phyloP scores from a whole-genome alignment of 2,888 invertebrate genomes.

The Limnephilus lunatus region DNA sequence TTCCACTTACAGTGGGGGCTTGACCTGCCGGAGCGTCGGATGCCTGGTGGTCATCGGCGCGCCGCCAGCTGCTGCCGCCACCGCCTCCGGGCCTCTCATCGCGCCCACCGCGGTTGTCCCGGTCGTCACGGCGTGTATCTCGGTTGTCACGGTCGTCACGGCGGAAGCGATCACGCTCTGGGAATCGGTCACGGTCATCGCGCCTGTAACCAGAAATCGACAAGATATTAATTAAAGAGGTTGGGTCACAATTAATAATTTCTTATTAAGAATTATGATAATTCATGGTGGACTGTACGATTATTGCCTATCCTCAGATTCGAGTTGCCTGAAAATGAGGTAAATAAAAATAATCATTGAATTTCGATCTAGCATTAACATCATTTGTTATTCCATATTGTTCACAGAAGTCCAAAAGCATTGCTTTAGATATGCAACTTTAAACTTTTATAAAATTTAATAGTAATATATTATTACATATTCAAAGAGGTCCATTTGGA shows the following conservation, averaged over 20 bases:
- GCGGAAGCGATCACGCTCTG: slow-evolving; percentile 55
- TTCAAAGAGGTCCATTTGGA: too few relatives aligned
- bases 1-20: slow-evolving; percentile 41
- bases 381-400: neutral
- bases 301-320: slow-evolving; percentile 2
- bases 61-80: slow-evolving; percentile 72
- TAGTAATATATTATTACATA: too few relatives aligned
- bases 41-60: slow-evolving; percentile 71
- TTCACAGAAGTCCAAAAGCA: neutral
- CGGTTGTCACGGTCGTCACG: slow-evolving; percentile 58
- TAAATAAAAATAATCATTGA: neutral
- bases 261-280: neutral
- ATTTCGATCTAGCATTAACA: neutral
- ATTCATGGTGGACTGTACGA: neutral
- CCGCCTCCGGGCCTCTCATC: slow-evolving; percentile 63
- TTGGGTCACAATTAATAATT: neutral
- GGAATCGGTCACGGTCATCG: slow-evolving; percentile 58
- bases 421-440: neutral
- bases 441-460: neutral
- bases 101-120: slow-evolving; percentile 62
- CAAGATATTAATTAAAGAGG: neutral
- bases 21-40: slow-evolving; percentile 69
- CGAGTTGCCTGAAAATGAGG: neutral
- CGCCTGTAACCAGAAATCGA: slow-evolving; percentile 17
- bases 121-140: slow-evolving; percentile 54